Conservation (phyloP, 2,888 invertebrate species). For the Lasiommata megera region DNA sequence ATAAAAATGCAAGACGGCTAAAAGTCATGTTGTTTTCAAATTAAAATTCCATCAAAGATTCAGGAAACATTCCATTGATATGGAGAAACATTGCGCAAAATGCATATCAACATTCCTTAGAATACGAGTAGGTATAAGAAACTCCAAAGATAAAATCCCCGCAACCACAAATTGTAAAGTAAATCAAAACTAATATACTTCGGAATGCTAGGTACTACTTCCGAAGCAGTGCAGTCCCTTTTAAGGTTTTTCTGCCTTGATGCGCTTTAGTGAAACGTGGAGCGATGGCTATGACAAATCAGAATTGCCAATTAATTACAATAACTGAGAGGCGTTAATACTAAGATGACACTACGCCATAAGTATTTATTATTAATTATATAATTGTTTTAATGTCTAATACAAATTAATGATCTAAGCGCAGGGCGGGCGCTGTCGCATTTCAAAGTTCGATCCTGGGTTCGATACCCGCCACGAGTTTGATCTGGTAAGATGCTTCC, state of each 20-base stretch:
- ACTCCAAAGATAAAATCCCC: slow-evolving; percentile 13
- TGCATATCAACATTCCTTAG: slow-evolving; percentile 1
- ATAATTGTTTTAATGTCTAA: no score
- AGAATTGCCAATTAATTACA: slow-evolving; percentile 1
- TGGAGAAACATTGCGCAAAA: background rate
- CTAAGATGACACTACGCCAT: background rate
- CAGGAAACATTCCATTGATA: no score
- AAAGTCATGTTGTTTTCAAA: no score
- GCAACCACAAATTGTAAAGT: slow-evolving; percentile 13
- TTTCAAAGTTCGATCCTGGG: no score
- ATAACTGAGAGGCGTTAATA: slow-evolving; percentile 8
- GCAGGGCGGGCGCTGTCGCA: no score
- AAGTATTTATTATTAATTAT: background rate
- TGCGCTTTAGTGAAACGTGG: slow-evolving; percentile 19
- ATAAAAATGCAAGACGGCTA: no score
- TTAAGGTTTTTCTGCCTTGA: slow-evolving; percentile 12
- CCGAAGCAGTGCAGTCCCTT: slow-evolving; percentile 20
- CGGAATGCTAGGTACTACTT: slow-evolving; percentile 18
- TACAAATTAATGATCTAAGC: no score
- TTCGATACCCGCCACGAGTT: no score
- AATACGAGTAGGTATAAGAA: slow-evolving; percentile 4
- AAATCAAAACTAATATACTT: slow-evolving; percentile 16
- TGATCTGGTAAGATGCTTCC: no score
- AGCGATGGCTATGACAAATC: slow-evolving; percentile 13
- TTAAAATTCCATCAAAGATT: no score